These are phyloP conservation scores for Adelognathus sp. DNA, from an alignment of 2,888 invertebrate species.

Conservation along the genomic window DNA sequence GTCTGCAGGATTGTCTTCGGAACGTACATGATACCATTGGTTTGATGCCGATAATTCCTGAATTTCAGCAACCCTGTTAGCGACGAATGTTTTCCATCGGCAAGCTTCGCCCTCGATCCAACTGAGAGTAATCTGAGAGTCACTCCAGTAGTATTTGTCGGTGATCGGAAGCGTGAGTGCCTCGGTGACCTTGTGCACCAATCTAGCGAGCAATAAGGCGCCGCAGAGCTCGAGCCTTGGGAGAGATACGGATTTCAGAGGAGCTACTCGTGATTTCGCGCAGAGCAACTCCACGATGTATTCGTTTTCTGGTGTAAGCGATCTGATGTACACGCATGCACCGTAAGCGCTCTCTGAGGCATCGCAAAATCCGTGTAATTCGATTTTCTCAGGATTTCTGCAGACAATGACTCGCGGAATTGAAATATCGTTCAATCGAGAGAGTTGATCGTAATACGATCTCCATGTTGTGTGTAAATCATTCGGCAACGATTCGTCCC, in stretches of 20 bases:
- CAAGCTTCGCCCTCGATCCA: slow-evolving; percentile 12
- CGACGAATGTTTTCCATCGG: slow-evolving; percentile 39
- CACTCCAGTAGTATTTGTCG: not conserved
- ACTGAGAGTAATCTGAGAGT: not conserved
- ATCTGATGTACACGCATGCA: not conserved
- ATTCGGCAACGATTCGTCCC: slow-evolving; percentile 45
- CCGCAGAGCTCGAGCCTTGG: not conserved
- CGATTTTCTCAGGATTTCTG: not conserved
- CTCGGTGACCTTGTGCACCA: not conserved
- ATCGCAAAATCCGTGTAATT: not conserved
- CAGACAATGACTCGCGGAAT: no score
- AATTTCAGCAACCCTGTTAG: slow-evolving; percentile 11
- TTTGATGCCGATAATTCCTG: not conserved
- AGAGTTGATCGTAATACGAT: slow-evolving; percentile 5
- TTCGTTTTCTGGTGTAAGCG: not conserved
- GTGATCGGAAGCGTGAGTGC: not conserved
- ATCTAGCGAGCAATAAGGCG: not conserved
- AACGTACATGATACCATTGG: not conserved
- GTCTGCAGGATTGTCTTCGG: not conserved
- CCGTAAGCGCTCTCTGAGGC: not conserved
- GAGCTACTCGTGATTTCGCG: not conserved
- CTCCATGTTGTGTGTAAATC: slow-evolving; percentile 22
- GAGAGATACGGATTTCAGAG: not conserved
- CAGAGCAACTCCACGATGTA: not conserved
- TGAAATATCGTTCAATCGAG: no score